Base-by-base conservation (phyloP, 1,140 invertebrate species). In the Cydia splendana region DNA sequence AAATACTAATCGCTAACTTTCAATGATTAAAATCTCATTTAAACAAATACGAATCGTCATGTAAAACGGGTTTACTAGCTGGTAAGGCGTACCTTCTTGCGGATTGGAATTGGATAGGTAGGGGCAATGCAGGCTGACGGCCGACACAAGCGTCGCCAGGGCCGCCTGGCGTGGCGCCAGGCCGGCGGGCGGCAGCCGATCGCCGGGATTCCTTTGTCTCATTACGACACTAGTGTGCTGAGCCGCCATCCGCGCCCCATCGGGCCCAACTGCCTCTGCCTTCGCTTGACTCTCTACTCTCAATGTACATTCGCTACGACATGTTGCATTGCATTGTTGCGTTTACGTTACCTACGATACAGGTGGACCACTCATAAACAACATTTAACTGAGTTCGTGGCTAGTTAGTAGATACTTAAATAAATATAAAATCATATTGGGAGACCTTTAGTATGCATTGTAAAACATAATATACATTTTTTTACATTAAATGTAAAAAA, bases 141-240 rank as follows among this genome's bases (percentile, higher is more conserved):
- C 83, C 80, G 85, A 88, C 86, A 87, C 84, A 86, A 87, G 85
- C 89, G 89, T 87, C 88, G 86, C 88, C 88, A 91, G 89, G 88
- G 90, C 88, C 90, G 89, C 85, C 90, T 93, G 91, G 91, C 90
- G 82, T 86, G 91, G 90, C 91, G 91, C 91, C 91, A 93, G 91
- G 91, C 91, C 84, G 91, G 91, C 91, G 91, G 89, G 87, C 88
- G 89, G 90, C 90, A 81, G 87, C 85, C 86, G 84, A 83, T 81
- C 86, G 85, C 84, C 87, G 91, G 91, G 90, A 92, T 93, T 93
- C 91, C 91, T 93, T 93, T 93, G 91, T 93, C 86, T 93, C 88
- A 88, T 85, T 86, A 87, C 82, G 81, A 82, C 81, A 84, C 82
- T 78, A 80, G 67, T 71, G 67, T 18, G 30, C 38, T 71, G 67